Evolutionary conservation across 2,888 invertebrate genomes (phyloP).

Genomic region (Myopa testacea): DNA sequence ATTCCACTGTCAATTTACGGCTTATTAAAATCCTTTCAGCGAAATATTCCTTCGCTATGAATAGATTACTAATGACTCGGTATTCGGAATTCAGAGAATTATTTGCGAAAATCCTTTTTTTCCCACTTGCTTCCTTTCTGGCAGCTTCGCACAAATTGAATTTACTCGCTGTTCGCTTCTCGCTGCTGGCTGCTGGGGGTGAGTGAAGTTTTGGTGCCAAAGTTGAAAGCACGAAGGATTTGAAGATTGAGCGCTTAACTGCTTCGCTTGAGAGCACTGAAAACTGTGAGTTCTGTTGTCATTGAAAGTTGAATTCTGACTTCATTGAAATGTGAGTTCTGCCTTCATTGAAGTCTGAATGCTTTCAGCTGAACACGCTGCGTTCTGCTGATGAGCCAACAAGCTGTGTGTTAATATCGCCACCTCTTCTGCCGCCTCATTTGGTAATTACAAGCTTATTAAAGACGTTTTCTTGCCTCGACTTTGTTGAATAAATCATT

Average conservation of each 20-base stretch:
- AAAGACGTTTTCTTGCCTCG: slow-evolving; percentile 29
- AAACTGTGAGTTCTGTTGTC: no score
- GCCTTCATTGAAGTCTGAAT: no score
- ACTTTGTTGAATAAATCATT: background rate
- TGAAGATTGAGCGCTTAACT: no score
- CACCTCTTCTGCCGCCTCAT: no score
- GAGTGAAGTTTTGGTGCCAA: slow-evolving; percentile 5
- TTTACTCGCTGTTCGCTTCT: background rate
- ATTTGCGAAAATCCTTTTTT: no score
- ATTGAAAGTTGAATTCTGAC: no score
- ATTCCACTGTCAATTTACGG: background rate
- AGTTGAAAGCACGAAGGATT: slow-evolving; percentile 23
- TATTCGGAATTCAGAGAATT: background rate
- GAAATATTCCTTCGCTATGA: background rate
- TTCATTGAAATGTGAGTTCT: no score
- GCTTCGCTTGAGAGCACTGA: no score
- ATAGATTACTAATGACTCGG: slow-evolving; percentile 11
- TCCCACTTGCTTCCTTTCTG: background rate
- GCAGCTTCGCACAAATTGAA: background rate
- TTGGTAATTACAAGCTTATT: slow-evolving; percentile 42
- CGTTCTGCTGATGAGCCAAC: no score
- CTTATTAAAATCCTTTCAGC: background rate
- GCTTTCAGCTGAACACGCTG: no score
- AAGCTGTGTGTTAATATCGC: no score
- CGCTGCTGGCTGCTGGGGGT: no score